phyloP scores from a whole-genome alignment of 2,113 vertebrate species.

The Zapus hudsonius region DNA sequence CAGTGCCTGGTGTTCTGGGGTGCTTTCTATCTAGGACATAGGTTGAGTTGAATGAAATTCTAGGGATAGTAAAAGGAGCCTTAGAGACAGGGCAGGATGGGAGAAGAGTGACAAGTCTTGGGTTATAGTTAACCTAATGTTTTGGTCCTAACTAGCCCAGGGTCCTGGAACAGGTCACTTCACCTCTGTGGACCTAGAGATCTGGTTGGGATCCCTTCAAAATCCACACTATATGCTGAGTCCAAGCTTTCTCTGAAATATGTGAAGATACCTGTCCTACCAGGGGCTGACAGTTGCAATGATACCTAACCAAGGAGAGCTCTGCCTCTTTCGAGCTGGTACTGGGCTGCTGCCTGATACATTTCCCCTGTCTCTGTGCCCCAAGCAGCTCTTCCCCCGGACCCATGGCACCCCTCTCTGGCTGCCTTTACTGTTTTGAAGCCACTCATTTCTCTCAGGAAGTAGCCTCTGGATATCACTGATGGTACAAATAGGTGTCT shows the following conservation, averaged over 20 bases:
- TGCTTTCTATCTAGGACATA: background rate
- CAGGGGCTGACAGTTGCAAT: background rate
- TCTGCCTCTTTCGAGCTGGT: background rate
- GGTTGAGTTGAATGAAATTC: background rate
- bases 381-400: fast-evolving
- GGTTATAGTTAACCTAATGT: background rate
- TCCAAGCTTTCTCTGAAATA: background rate
- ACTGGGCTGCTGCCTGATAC: background rate
- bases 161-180: background rate
- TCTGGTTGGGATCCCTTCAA: background rate
- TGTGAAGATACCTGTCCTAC: background rate
- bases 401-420: background rate
- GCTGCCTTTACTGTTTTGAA: background rate
- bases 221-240: background rate
- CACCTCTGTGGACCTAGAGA: background rate
- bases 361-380: background rate
- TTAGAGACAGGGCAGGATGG: background rate
- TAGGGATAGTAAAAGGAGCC: background rate
- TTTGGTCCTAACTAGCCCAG: background rate
- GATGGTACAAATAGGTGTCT: background rate
- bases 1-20: background rate
- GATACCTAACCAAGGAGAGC: background rate
- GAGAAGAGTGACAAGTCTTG: background rate
- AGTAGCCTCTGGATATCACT: background rate
- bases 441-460: background rate